These are phyloP conservation scores for Jaculus jaculus DNA, from an alignment of 2,113 vertebrate species.

Conservation along the genomic window DNA sequence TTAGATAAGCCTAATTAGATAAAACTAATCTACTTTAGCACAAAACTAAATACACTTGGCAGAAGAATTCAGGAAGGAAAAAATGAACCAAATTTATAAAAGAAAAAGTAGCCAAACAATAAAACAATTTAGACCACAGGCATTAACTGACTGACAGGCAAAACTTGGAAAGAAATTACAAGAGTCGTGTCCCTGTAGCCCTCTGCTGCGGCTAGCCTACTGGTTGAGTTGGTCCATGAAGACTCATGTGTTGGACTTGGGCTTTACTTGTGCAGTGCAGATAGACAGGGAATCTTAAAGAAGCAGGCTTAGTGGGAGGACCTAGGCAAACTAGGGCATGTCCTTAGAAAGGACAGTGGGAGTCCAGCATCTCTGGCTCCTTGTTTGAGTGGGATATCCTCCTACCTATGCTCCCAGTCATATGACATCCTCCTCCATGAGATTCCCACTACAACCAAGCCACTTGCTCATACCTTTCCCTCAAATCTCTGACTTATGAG, in stretches of 20 bases:
- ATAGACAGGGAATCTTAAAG: not conserved
- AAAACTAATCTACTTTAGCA: not conserved
- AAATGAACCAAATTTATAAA: not conserved
- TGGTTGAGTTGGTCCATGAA: not conserved
- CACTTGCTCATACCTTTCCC: not conserved
- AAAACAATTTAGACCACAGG: not conserved
- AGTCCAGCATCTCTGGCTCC: not conserved
- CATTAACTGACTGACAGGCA: not conserved
- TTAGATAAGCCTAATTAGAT: not conserved
- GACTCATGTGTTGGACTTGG: not conserved
- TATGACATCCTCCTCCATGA: not conserved
- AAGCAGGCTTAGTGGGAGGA: not conserved
- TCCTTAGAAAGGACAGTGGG: not conserved
- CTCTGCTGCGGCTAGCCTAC: not conserved
- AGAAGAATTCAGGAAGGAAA: not conserved
- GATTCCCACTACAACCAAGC: not conserved
- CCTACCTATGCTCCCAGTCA: not conserved
- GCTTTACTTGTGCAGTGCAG: not conserved
- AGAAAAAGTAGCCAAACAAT: not conserved
- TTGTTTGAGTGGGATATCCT: not conserved
- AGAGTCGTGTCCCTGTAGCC: no score
- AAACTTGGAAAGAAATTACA: not conserved
- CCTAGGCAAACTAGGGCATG: not conserved
- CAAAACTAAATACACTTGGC: not conserved
- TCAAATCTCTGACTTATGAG: not conserved